Evolutionary conservation across 2,888 invertebrate species (phyloP).

Genomic region (Rosalia funebris): DNA sequence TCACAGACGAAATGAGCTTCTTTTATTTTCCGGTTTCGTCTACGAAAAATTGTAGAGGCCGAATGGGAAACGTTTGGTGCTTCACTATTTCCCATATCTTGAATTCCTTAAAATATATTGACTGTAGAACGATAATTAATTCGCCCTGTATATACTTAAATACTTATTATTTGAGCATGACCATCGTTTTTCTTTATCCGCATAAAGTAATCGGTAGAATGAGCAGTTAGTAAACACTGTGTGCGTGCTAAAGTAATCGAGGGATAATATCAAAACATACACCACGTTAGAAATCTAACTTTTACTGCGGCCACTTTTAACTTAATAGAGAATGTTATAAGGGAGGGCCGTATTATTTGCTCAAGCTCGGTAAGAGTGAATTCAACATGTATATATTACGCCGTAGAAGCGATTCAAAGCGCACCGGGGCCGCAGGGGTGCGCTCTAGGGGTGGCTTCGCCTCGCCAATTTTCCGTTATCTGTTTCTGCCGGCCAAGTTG

Average conservation of each 20-base stretch:
- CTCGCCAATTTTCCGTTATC: constrained; percentile 15
- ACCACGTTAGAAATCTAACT: not conserved
- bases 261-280: not conserved
- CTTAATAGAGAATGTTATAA: constrained; percentile 9
- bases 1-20: too few species aligned
- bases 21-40: too few species aligned
- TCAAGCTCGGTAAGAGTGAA: constrained; percentile 8
- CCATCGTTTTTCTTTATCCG: too few species aligned
- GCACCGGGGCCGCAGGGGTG: not conserved
- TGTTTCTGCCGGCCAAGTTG: constrained; percentile 9
- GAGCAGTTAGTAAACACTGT: not conserved
- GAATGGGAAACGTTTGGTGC: too few species aligned
- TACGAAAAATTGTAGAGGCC: too few species aligned
- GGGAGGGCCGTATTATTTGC: constrained; percentile 12
- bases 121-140: too few species aligned
- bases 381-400: constrained; percentile 17
- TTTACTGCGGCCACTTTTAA: not conserved
- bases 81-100: too few species aligned
- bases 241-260: not conserved
- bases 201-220: not conserved
- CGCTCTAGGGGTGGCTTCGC: constrained; percentile 2
- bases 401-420: constrained; percentile 9
- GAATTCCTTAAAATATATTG: too few species aligned
- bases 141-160: too few species aligned
- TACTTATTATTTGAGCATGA: too few species aligned